Evolutionary conservation across 92 coral and sea anemone genomes (phyloP).

Genomic region (Nematostella vectensis): DNA sequence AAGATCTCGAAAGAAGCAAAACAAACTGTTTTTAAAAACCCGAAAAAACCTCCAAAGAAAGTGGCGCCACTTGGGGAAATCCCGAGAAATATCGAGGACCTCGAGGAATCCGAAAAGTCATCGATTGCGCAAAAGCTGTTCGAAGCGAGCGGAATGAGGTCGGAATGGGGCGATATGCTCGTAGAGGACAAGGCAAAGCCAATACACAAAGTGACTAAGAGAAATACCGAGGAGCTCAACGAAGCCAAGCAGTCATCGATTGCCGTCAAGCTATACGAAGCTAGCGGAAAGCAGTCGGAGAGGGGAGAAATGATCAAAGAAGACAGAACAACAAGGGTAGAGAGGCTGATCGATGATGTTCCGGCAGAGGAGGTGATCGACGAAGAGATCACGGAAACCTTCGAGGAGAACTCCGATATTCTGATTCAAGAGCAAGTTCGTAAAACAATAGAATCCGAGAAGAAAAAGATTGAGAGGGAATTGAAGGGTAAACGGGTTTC

Average conservation of each 20-base stretch:
- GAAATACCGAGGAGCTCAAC: background rate
- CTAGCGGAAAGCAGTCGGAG: conserved; percentile 47
- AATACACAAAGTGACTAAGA: too few species aligned
- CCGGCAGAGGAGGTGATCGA: conserved; percentile 44
- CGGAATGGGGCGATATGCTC: too few species aligned
- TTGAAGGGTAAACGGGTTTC: background rate
- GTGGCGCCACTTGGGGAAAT: too few species aligned
- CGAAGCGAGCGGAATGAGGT: background rate
- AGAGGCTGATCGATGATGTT: conserved; percentile 25
- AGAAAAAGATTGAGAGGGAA: background rate
- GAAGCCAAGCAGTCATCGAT: conserved; percentile 14
- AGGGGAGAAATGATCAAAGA: conserved; percentile 43
- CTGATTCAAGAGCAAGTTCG: background rate
- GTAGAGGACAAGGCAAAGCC: conserved; percentile 5
- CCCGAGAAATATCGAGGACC: too few species aligned
- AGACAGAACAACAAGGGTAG: conserved; percentile 9
- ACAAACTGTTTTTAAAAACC: too few species aligned
- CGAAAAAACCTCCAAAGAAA: too few species aligned
- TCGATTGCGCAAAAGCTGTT: background rate
- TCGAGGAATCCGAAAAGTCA: background rate
- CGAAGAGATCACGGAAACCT: conserved; percentile 29
- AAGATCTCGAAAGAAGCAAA: too few species aligned
- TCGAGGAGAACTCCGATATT: too few species aligned
- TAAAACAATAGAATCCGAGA: background rate
- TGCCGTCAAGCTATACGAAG: conserved; percentile 29